phyloP scores from a whole-genome alignment of 2,113 vertebrate genomes.

The Oenanthe melanoleuca region DNA sequence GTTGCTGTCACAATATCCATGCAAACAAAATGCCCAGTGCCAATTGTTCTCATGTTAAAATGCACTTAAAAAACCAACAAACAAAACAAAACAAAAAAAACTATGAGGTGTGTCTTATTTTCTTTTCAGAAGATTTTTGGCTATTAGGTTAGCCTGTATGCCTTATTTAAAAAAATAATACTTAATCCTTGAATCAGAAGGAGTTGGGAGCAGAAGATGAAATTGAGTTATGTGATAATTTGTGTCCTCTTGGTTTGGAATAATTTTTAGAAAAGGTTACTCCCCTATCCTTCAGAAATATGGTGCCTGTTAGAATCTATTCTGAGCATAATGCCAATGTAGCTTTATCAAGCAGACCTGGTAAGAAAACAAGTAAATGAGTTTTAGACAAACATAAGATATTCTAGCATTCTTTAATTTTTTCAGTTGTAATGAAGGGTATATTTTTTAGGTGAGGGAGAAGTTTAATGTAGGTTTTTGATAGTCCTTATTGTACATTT shows the following conservation, averaged over 20 bases:
- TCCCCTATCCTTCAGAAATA: background rate
- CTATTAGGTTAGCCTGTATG: background rate
- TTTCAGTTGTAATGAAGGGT: background rate
- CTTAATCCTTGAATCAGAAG: conserved; percentile 13
- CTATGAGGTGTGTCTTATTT: background rate
- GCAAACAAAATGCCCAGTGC: background rate
- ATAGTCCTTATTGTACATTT: background rate
- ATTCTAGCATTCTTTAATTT: background rate
- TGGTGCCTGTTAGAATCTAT: background rate
- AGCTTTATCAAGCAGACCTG: background rate
- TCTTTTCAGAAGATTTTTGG: background rate
- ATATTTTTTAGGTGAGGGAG: background rate
- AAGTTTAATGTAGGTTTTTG: background rate
- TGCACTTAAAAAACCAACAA: background rate
- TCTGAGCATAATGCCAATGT: background rate
- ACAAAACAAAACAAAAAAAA: background rate
- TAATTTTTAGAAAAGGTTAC: background rate
- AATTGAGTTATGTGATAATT: background rate
- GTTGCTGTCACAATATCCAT: background rate
- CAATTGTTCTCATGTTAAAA: background rate
- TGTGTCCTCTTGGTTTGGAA: background rate
- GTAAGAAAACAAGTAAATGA: accelerated
- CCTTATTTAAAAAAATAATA: conserved; percentile 29
- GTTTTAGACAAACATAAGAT: background rate
- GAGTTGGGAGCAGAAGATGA: background rate